Base-by-base conservation (phyloP, 1,140 invertebrate genomes). In the Pteromalus puparum region DNA sequence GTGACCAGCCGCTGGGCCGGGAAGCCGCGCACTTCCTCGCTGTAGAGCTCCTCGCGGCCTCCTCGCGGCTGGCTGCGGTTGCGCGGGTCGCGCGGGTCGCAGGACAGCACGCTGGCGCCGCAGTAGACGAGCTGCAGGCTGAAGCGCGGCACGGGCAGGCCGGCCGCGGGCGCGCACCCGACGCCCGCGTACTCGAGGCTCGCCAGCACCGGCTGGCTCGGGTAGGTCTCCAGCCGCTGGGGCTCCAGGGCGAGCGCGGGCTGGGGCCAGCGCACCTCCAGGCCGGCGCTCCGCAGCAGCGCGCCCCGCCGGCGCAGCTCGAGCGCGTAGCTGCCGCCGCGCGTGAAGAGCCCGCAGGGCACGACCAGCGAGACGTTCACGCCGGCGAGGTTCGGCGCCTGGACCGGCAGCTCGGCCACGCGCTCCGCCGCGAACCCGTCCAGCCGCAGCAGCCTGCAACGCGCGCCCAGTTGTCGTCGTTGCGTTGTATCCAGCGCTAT, bases 181-280 rank as follows among this genome's bases (percentile, higher is more conserved):
- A 96, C 94, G 75, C 94, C 95, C 1, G 95, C 94, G 89, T 97
- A 97, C 88, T 96, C 95, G 48, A 97, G 88, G 1, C 95, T 95
- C 1, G 95, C 96, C 68, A 94, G 94, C 74, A 97, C 95, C 6
- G 96, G 94, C 75, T 94, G 92, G 87, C 95, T 95, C 9, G 96
- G 96, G 91, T 97, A 97, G n/a, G 97, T 97, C 83, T 94, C 94
- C 34, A 97, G 95, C 76, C 95, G 94, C 87, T 96, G 95, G 0
- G 96, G 96, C 79, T 95, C 95, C 38, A 97, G 93, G 21, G 94
- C 94, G 80, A 97, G 91, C 84, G 95, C 95, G 2, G 96, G 95
- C 65, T 93, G 94, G 3, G 96, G 96, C 97, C 97, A 97, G 92
- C 96, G 94, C 21, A 97, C 96, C 85, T 97, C 96, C 85, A 96